Conservation (phyloP, 2,113 vertebrate species). For the Myocastor coypus region DNA sequence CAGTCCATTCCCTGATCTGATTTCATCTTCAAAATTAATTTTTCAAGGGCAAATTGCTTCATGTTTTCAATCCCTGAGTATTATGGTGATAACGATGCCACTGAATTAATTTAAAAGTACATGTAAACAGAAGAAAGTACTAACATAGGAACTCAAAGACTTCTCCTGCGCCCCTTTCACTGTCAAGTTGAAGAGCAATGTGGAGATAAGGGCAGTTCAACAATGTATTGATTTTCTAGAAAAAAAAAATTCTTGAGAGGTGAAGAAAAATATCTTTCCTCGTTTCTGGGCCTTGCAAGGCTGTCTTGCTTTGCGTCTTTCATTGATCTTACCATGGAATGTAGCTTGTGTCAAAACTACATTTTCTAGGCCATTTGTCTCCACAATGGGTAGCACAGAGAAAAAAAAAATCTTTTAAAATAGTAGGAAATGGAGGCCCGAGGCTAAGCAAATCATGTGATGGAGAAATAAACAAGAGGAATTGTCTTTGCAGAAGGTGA, state of each 20-base stretch:
- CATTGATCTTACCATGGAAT: neutral
- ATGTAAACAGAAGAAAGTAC: neutral
- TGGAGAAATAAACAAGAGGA: neutral
- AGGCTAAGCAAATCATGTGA: neutral
- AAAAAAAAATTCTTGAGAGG: neutral
- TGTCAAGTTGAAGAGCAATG: neutral
- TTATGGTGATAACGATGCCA: neutral
- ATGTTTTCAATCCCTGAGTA: neutral
- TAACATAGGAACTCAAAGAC: neutral
- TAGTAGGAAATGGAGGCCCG: neutral
- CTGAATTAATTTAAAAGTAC: neutral
- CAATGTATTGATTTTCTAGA: neutral
- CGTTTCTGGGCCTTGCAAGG: neutral
- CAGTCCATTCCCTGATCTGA: neutral
- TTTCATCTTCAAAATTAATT: neutral
- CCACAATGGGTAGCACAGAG: neutral
- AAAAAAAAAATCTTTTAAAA: neutral
- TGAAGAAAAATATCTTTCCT: constrained; percentile 17
- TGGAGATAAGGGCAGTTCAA: neutral
- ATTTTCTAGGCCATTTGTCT: neutral
- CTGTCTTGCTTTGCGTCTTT: neutral
- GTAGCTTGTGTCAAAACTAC: neutral
- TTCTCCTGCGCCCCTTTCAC: neutral
- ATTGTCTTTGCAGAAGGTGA: neutral
- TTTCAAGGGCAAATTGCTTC: neutral